Evolutionary conservation across 35 echinoderm and acorn worm genomes (phyloP).

Genomic region (Strongylocentrotus purpuratus): DNA sequence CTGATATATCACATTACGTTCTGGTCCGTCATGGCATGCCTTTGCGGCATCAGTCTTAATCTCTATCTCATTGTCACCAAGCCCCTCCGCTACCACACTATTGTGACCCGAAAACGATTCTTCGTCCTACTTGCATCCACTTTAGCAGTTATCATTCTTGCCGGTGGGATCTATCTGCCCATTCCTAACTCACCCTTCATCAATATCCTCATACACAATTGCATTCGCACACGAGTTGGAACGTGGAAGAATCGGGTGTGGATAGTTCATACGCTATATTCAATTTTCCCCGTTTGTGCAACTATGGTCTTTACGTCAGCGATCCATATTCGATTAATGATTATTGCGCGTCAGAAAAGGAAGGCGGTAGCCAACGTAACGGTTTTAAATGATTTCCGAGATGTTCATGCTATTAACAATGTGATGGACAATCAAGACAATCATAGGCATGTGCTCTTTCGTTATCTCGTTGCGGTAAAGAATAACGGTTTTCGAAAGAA

Average conservation of each 20-base stretch:
- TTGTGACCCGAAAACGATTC: background rate
- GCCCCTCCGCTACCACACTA: background rate
- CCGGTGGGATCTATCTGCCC: background rate
- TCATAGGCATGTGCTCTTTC: background rate
- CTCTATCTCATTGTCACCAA: background rate
- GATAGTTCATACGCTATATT: background rate
- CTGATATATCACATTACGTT: background rate
- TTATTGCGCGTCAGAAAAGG: background rate
- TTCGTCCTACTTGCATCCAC: background rate
- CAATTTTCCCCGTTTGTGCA: background rate
- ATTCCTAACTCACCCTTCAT: background rate
- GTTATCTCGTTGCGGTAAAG: background rate
- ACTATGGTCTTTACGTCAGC: background rate
- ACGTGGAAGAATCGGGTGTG: background rate
- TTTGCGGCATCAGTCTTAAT: conserved; percentile 5
- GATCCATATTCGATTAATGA: background rate
- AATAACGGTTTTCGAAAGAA: background rate
- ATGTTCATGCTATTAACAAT: background rate
- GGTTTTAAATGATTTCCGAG: background rate
- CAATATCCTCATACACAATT: background rate
- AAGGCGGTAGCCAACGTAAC: background rate
- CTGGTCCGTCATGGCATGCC: background rate
- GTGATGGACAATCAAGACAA: background rate
- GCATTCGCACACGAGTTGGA: background rate
- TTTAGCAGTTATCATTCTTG: background rate